Conservation (phyloP, 2,888 invertebrate species). For the Napeogenes sylphis region DNA sequence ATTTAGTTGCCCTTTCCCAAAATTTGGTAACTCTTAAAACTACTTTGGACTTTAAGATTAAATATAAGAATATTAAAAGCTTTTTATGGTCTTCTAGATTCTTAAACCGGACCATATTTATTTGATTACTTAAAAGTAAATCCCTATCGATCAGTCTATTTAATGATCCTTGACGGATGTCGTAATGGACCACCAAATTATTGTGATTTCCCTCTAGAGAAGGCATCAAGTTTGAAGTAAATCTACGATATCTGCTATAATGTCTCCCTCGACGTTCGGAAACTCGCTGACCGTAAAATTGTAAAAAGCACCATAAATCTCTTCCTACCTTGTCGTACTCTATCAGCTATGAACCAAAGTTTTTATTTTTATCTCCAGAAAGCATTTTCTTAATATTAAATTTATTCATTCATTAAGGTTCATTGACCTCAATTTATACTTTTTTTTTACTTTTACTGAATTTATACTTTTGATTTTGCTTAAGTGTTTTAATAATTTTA, state of each 20-base stretch:
- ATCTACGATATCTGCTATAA: constrained; percentile 71
- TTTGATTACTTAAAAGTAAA: too few species aligned
- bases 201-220: constrained; percentile 69
- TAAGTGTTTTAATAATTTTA: too few species aligned
- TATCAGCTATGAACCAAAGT: constrained; percentile 7
- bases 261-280: constrained; percentile 65
- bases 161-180: constrained; percentile 48
- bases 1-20: too few species aligned
- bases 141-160: constrained; percentile 13
- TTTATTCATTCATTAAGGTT: constrained; percentile 35
- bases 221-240: constrained; percentile 72
- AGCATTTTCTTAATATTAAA: constrained; percentile 45
- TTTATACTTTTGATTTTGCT: too few species aligned
- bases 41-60: too few species aligned
- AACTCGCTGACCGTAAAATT: constrained; percentile 61
- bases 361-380: constrained; percentile 12
- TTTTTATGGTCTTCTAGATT: too few species aligned
- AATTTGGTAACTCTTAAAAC: too few species aligned
- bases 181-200: constrained; percentile 57
- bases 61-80: too few species aligned
- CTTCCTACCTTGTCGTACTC: constrained; percentile 41
- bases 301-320: constrained; percentile 75
- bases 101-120: too few species aligned
- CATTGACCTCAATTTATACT: constrained; percentile 64
- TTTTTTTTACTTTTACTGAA: constrained; percentile 45